Conservation (phyloP, 2,113 vertebrate genomes). For the Hyla sarda region DNA sequence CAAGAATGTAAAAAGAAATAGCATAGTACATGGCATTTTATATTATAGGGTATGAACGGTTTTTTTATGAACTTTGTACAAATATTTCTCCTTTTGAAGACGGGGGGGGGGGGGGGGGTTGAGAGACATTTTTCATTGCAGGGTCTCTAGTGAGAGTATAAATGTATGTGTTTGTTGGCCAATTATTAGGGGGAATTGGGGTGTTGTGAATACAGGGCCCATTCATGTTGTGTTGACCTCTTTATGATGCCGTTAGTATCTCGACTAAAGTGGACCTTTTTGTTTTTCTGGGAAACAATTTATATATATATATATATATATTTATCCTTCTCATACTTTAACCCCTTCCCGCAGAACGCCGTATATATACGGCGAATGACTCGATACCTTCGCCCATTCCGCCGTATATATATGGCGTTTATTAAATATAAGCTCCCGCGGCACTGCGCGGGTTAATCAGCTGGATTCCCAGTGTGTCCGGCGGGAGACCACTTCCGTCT, state of each 20-base stretch:
- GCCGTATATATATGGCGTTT: no score
- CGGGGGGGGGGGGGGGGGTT: neutral
- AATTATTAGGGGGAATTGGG: slow-evolving; percentile 2
- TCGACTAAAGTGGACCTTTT: neutral
- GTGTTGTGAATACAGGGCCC: neutral
- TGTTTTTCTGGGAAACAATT: neutral
- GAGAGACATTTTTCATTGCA: neutral
- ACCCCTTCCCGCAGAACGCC: no score
- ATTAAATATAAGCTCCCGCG: no score
- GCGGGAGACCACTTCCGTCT: no score
- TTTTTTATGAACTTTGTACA: slow-evolving; percentile 10
- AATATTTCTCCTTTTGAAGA: slow-evolving; percentile 18
- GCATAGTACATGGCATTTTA: neutral
- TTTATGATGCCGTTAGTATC: neutral
- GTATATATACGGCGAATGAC: no score
- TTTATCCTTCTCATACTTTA: no score
- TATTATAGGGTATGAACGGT: slow-evolving; percentile 15
- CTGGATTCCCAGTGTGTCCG: no score
- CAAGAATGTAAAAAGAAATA: slow-evolving; percentile 3
- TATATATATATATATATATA: neutral
- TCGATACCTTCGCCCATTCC: no score
- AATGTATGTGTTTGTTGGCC: neutral
- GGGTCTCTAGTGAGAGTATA: neutral
- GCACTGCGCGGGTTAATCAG: no score
- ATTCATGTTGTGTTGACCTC: neutral